phyloP scores from a whole-genome alignment of 2,797 vertebrate species.

The Mormyrops boulengeri region DNA sequence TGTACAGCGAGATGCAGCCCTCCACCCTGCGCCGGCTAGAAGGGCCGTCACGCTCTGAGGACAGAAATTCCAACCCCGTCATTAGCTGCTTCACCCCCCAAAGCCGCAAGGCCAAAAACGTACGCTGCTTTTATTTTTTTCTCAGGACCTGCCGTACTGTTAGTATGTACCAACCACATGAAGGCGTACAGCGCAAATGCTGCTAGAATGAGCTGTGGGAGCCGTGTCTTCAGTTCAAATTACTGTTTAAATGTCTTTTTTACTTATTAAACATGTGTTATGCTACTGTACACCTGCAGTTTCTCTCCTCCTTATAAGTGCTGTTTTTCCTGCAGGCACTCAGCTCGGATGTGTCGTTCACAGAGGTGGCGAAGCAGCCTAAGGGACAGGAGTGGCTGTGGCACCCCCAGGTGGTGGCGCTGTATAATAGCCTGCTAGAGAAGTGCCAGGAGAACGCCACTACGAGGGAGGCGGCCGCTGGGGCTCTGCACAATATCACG shows the following conservation, averaged over 20 bases:
- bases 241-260: background rate
- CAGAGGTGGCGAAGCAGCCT: conserved; percentile 73
- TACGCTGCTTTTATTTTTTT: conserved; percentile 36
- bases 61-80: conserved; percentile 46
- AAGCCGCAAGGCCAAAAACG: conserved; percentile 80
- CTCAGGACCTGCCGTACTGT: background rate
- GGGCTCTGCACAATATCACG: conserved; percentile 91
- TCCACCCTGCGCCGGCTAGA: conserved; percentile 63
- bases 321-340: conserved; percentile 51
- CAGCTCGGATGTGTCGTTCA: conserved; percentile 63
- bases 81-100: conserved; percentile 88
- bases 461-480: conserved; percentile 80
- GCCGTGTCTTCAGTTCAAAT: background rate
- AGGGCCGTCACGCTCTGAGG: conserved; percentile 56
- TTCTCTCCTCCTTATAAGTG: background rate
- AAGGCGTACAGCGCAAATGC: no score
- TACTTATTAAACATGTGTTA: background rate
- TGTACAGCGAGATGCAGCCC: conserved; percentile 78
- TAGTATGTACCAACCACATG: background rate
- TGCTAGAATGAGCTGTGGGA: background rate
- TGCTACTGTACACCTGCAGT: background rate
- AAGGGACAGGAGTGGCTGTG: conserved; percentile 81
- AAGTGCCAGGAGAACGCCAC: conserved; percentile 71
- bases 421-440: conserved; percentile 73
- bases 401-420: conserved; percentile 75